Base-by-base conservation (phyloP, 2,888 invertebrate species). In the Cosmia trapezina region DNA sequence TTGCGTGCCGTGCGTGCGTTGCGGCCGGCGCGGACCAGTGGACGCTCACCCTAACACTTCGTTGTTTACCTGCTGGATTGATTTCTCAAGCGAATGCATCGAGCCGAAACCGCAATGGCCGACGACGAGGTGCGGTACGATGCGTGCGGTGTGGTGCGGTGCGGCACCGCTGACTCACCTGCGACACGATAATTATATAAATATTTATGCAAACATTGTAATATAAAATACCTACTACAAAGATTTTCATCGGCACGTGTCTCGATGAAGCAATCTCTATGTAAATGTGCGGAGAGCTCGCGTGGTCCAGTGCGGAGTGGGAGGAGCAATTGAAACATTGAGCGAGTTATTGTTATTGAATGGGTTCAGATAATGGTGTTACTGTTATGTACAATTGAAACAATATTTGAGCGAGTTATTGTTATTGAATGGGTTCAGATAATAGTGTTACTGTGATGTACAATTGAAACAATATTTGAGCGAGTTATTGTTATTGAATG, bases 141-240 rank as follows among this genome's bases (percentile, higher is more conserved):
- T n/a, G n/a, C n/a, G n/a, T n/a, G n/a, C 28, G 17, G 17, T 22
- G 37, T 41, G 14, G 8, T 12, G 17, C 57, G 14, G n/a, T 17
- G 60, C 67, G 22, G 28, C 54, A 7, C 0, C 33, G 33, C 33
- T 57, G 37, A 22, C 70, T 76, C 78, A 81, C 71, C 73, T 81
- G 71, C 64, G 62, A 56, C 73, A 56, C 70, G 76, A 76, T 74
- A 61, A 81, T 84, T 71, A n/a, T n/a, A n/a, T n/a, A n/a, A 64
- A 70, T 77, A 83, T 80, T 71, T 77, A 81, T 73, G 74, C 69
- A 81, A 83, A 79, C 67, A 63, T 69, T 11, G 53, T 66, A 43
- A 76, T 80, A 70, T 67, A 76, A 72, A 76, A 73, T n/a, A n/a
- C n/a, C n/a, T 62, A 73, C 59, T 64, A 83, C 68, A 74, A 78